Evolutionary conservation across 2,113 vertebrate genomes (phyloP), one percentile per base, ranked within the genome.

Genomic region (Danionella cerebrum): DNA sequence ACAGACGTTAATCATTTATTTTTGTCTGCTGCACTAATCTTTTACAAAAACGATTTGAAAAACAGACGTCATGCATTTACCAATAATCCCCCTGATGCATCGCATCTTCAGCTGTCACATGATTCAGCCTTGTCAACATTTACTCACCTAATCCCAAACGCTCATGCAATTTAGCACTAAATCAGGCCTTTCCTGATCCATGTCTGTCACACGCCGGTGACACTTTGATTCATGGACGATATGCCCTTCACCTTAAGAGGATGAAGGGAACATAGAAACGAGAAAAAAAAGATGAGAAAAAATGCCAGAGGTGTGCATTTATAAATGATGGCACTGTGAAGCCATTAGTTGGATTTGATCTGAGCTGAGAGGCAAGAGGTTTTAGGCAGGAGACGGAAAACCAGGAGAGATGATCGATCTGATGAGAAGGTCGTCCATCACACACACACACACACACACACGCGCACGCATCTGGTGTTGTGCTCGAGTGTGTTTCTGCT

Each of bases 351-450:
- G 42, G 18, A 11, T 36, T 64, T 64, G 44, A 48, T 64, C 44
- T 64, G 60, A 64, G 19, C 60, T 64, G 44, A 64, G 60, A 64
- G 29, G 60, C 60, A 64, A 64, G 19, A 36, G 44, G 44, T 64
- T 64, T 64, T 48, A 64, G 60, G 44, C 13, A 64, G 44, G 29
- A 64, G 44, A 29, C 25, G 48, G 29, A 63, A 48, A 64, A 64
- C 24, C 44, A 64, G 29, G 29, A 64, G 60, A 47, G 44, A 63
- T 63, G 42, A 64, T 64, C 29, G 60, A 64, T 64, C 7, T 47
- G 29, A 36, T 7, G 44, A 48, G 44, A 48, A 31, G 18, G 41
- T 64, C 44, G 19, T 64, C 33, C 60, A 50, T 64, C 60, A 64
- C n/a, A n/a, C n/a, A n/a, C n/a, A n/a, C n/a, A n/a, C n/a, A n/a